Conservation (phyloP, 2,113 vertebrate species). For the Eudyptes chrysolophus region DNA sequence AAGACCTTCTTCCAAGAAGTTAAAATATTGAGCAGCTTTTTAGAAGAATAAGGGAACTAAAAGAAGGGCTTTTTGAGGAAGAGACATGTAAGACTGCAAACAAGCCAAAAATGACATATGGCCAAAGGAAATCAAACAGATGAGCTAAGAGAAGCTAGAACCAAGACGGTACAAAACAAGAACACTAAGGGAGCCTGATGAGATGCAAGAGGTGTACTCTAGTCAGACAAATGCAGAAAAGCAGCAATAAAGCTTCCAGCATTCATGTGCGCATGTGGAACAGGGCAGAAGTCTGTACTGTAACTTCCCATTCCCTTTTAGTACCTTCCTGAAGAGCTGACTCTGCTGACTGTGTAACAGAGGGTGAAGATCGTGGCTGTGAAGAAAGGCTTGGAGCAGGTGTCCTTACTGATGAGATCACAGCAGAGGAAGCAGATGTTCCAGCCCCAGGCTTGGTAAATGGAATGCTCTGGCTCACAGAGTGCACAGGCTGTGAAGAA, state of each 20-base stretch:
- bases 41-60: not conserved
- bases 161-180: not conserved
- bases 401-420: not conserved
- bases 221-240: not conserved
- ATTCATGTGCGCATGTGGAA: not conserved
- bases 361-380: conserved; percentile 8
- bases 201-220: not conserved
- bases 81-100: not conserved
- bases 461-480: conserved; percentile 50
- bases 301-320: not conserved
- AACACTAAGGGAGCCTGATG: not conserved
- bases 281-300: not conserved
- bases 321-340: conserved; percentile 72
- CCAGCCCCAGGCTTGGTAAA: conserved; percentile 35
- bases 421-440: conserved; percentile 43
- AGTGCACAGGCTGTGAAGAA: conserved; percentile 35
- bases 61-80: not conserved
- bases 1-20: not conserved
- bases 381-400: conserved; percentile 39
- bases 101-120: not conserved
- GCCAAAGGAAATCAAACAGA: not conserved
- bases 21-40: not conserved
- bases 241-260: not conserved
- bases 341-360: conserved; percentile 37
- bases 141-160: not conserved